Evolutionary conservation across 2,113 vertebrate species (phyloP).

Genomic region (Bubo bubo): DNA sequence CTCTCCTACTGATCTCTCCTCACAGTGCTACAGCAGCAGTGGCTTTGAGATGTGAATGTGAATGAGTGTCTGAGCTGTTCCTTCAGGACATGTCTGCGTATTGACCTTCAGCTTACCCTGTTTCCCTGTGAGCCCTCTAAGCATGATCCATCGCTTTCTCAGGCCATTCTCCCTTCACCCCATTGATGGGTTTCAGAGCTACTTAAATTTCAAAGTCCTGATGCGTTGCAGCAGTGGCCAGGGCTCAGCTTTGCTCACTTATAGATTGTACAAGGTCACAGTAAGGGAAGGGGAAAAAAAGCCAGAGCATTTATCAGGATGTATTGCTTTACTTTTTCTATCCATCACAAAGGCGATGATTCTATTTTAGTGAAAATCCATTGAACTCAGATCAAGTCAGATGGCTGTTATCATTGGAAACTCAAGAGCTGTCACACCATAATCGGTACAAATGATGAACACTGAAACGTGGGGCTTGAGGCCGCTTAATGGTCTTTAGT

Average conservation of each 20-base stretch:
- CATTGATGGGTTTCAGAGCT: slow-evolving; percentile 80
- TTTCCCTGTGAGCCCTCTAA: slow-evolving; percentile 78
- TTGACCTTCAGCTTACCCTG: slow-evolving; percentile 80
- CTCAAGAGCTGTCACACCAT: slow-evolving; percentile 81
- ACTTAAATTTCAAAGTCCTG: slow-evolving; percentile 82
- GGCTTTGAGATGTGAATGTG: slow-evolving; percentile 74
- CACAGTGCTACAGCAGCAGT: slow-evolving; percentile 56
- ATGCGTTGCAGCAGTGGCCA: slow-evolving; percentile 69
- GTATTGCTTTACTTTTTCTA: slow-evolving; percentile 87
- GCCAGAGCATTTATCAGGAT: slow-evolving; percentile 83
- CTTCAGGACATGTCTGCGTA: slow-evolving; percentile 67
- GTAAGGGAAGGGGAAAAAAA: slow-evolving; percentile 70
- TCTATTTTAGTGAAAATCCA: slow-evolving; percentile 87
- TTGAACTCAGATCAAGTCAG: slow-evolving; percentile 86
- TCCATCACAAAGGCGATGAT: slow-evolving; percentile 86
- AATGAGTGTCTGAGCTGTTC: slow-evolving; percentile 70
- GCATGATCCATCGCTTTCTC: slow-evolving; percentile 81
- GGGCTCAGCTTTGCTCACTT: slow-evolving; percentile 72
- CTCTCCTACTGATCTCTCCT: slow-evolving; percentile 29
- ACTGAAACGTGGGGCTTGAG: slow-evolving; percentile 64
- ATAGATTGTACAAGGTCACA: slow-evolving; percentile 85
- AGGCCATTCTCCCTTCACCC: slow-evolving; percentile 83
- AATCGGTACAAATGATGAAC: slow-evolving; percentile 85
- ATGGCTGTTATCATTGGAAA: slow-evolving; percentile 87
- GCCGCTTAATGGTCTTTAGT: slow-evolving; percentile 61